Conservation (phyloP, 2,113 vertebrate genomes). For the Thermophis baileyi region DNA sequence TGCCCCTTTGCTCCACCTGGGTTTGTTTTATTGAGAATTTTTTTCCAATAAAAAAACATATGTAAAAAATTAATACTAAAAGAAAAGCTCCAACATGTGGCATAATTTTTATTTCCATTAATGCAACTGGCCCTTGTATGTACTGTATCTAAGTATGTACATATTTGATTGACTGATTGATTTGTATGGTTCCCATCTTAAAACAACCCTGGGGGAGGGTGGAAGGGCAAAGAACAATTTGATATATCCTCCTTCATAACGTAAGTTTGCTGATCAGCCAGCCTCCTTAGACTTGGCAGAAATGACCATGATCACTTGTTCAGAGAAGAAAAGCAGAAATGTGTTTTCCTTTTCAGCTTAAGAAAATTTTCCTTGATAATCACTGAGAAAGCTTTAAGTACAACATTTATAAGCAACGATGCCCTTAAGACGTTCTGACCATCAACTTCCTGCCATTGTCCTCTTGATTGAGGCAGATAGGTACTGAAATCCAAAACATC, state of each 20-base stretch:
- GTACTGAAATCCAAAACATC: not conserved
- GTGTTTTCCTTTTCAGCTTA: not conserved
- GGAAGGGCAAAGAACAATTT: not conserved
- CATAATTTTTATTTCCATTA: not conserved
- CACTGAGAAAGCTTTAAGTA: not conserved
- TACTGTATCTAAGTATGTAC: not conserved
- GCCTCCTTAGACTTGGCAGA: not conserved
- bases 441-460: not conserved
- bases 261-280: not conserved
- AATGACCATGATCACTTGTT: not conserved
- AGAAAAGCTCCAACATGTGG: not conserved
- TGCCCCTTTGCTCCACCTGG: not conserved
- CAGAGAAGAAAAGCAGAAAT: not conserved
- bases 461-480: not conserved
- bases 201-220: not conserved
- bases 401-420: too few relatives aligned
- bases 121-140: not conserved
- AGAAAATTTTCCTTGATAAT: not conserved
- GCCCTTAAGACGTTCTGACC: too few relatives aligned
- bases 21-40: not conserved
- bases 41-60: not conserved
- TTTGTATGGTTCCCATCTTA: not conserved
- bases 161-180: not conserved
- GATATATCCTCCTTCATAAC: not conserved
- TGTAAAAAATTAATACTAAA: not conserved